Base-by-base conservation (phyloP, 1,140 invertebrate species). In the Sarcophaga bullata region DNA sequence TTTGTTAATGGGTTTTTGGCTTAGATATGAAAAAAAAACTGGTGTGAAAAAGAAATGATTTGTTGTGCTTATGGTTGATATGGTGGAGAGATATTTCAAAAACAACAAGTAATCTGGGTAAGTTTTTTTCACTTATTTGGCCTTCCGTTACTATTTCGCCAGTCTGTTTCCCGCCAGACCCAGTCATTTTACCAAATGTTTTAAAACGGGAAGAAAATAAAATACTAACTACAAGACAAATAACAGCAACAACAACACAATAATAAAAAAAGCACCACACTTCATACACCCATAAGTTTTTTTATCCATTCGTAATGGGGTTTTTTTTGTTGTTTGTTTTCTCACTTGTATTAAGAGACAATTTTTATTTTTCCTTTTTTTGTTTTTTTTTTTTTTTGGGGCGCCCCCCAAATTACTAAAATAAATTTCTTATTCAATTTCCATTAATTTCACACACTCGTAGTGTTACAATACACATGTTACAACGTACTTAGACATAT, bases 91-190 rank as follows among this genome's bases (percentile, higher is more conserved):
- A 68, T 68, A n/a, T 68, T 62, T 62, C 17, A 9, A 19, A 68
- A 68, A 19, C 62, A 13, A 58, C 10, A 13, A 58, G 13, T 4
- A 25, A 68, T 25, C 62, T 68, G 62, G n/a, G n/a, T 68, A 68
- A 68, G 62, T 68, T 19, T 68, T 68, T 6, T 58, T 58, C 6
- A n/a, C n/a, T n/a, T n/a, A n/a, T n/a, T 11, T 68, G 62, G n/a
- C 7, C 25, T 37, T 37, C 25, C 25, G 25, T 37, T 37, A 37
- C 25, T 8, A n/a, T 76, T 47, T 15, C 19, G 73, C 47, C 73
- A 8, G 73, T 73, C 73, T 9, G 73, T 78, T 78, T 78, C 75
- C 75, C 75, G 75, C 75, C 75, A 48, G 48, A 78, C 75, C 75
- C 75, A 78, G 25, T 52, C n/a, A n/a, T n/a, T 17, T 78, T 78